Evolutionary conservation across 2,888 invertebrate species (phyloP).

Genomic region (Magallana nippona): DNA sequence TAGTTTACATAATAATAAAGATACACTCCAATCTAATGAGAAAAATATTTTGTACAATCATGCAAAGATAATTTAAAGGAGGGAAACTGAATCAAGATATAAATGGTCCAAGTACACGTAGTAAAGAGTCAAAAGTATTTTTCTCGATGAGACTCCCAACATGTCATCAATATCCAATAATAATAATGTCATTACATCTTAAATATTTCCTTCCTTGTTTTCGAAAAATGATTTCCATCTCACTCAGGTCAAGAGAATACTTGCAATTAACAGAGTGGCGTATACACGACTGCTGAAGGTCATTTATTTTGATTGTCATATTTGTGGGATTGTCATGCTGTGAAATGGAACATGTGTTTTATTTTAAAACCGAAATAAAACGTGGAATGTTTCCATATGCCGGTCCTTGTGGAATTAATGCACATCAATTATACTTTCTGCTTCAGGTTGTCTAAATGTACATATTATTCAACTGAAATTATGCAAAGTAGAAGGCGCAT

Average conservation of each 20-base stretch:
- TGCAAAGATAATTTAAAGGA: no score
- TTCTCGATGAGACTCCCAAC: not conserved
- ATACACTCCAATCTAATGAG: no score
- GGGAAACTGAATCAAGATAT: not conserved
- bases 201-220: slow-evolving; percentile 3
- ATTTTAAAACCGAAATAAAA: slow-evolving; percentile 27
- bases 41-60: no score
- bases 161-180: not conserved
- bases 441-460: not conserved
- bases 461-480: not conserved
- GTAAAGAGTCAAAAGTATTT: not conserved
- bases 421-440: not conserved
- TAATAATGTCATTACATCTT: not conserved
- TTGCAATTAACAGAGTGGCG: slow-evolving; percentile 15
- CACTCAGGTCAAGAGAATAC: not conserved
- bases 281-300: slow-evolving; percentile 1
- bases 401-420: slow-evolving; percentile 10
- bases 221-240: not conserved
- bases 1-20: no score
- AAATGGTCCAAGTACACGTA: not conserved
- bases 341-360: slow-evolving; percentile 33
- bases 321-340: slow-evolving; percentile 11
- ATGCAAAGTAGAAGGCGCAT: not conserved
- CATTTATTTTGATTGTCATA: slow-evolving; percentile 28
- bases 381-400: slow-evolving; percentile 32